These are phyloP conservation scores for Octonoba sinensis DNA, from an alignment of 2,888 invertebrate species.

Conservation along the genomic window DNA sequence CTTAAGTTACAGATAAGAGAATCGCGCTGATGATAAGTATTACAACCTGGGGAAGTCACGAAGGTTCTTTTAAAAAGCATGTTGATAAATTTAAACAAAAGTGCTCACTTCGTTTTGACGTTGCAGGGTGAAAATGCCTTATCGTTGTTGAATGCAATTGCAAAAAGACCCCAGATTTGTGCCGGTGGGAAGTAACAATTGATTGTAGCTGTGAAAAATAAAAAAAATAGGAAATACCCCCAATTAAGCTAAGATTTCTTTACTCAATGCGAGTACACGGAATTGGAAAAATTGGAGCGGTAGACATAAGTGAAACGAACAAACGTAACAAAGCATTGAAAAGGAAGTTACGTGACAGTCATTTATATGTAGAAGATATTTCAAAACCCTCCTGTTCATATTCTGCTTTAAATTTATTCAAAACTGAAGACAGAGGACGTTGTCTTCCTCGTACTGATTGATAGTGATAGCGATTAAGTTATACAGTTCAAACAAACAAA, in stretches of 20 bases:
- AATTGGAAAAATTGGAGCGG: slow-evolving; percentile 21
- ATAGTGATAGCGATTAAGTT: neutral
- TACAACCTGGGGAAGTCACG: too few species aligned
- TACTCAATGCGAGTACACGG: slow-evolving; percentile 18
- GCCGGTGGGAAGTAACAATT: neutral
- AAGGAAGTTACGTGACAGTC: slow-evolving; percentile 14
- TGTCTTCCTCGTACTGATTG: neutral
- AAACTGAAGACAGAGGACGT: neutral
- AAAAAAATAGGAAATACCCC: slow-evolving; percentile 6
- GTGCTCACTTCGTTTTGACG: too few species aligned
- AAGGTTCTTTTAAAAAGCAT: too few species aligned
- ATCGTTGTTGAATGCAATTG: too few species aligned
- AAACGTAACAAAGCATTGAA: slow-evolving; percentile 17
- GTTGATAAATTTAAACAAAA: too few species aligned
- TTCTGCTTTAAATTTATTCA: neutral
- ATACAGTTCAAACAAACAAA: neutral
- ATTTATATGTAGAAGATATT: slow-evolving; percentile 5
- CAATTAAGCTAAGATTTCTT: slow-evolving; percentile 10
- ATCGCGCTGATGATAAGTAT: too few species aligned
- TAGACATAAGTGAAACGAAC: slow-evolving; percentile 5
- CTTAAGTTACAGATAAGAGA: slow-evolving; percentile 5
- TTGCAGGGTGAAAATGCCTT: too few species aligned
- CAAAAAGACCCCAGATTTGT: slow-evolving; percentile 1
- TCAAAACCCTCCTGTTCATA: slow-evolving; percentile 2
- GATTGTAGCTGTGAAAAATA: neutral